Base-by-base conservation (phyloP, 1,140 invertebrate species). In the Caerostris darwini region DNA sequence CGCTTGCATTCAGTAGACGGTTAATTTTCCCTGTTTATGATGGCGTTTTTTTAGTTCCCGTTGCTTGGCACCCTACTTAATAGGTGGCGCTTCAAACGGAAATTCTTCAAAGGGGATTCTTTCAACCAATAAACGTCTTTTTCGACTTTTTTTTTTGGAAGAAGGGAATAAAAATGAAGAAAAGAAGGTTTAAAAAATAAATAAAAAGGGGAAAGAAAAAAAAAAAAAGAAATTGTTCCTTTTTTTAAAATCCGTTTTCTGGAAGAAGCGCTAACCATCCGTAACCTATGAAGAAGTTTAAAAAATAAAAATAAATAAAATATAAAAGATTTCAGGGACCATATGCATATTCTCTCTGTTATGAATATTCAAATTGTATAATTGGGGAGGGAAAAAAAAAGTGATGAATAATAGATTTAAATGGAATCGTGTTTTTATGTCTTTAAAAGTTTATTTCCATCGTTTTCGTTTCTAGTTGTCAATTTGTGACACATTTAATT, bases 81-180 rank as follows among this genome's bases (percentile, higher is more conserved):
- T 92, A 92, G 81, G 90, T 64, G 81, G 90, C 90, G 90, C 81
- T 85, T 81, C 90, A 82, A 91, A 85, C 61, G 92, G 54, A 93
- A 93, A 71, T 77, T 82, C 83, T 87, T 87, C 83, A 88, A 93
- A 88, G 59, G 58, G 92, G 85, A 93, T 93, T 93, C 85, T 93
- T 88, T 88, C 61, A 81, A 88, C 92, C 92, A 93, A 93, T 93
- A 93, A 93, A 93, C 85, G 92, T 93, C 92, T 87, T 61, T 77
- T 87, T 87, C 90, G 5, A 7, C 64, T 91, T 61, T 91, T 91
- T 61, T 77, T 85, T 85, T 85, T 85, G 19, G 59, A 85, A 71
- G 67, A 81, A 81, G 17, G 34, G 71, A 90, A 90, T 90, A 81
- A 90, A 81, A 77, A 67, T 67, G 53, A 67, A 81, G 53, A 54